Evolutionary conservation across 1,140 invertebrate species (phyloP).

Genomic region (Phthorimaea operculella): DNA sequence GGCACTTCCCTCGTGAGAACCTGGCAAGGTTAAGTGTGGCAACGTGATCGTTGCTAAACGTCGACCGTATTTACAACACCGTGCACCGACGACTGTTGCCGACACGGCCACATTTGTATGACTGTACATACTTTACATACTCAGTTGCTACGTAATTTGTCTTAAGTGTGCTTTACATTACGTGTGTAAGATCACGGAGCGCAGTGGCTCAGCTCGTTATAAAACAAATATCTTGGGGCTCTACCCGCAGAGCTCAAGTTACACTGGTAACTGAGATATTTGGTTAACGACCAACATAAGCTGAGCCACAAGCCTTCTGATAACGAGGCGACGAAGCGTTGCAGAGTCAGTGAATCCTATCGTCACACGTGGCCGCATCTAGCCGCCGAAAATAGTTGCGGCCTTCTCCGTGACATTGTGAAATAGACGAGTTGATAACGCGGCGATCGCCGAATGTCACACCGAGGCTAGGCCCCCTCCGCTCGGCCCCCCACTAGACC

Average conservation of each 20-base stretch:
- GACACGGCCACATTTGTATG: slow-evolving; percentile 57
- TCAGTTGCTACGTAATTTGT: slow-evolving; percentile 19
- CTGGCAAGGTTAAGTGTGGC: slow-evolving; percentile 63
- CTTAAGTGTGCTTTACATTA: not conserved
- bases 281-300: no score
- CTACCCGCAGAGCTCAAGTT: no score
- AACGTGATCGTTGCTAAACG: slow-evolving; percentile 65
- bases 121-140: slow-evolving; percentile 21
- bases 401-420: slow-evolving; percentile 68
- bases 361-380: slow-evolving; percentile 34
- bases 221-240: not conserved
- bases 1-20: slow-evolving; percentile 66
- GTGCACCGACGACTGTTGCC: slow-evolving; percentile 61
- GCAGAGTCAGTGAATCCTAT: slow-evolving; percentile 8
- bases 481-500: slow-evolving; percentile 36
- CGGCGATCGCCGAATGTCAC: slow-evolving; percentile 61
- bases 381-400: slow-evolving; percentile 53
- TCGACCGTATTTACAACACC: slow-evolving; percentile 59
- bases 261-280: no score
- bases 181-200: no score
- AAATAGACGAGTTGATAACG: slow-evolving; percentile 66
- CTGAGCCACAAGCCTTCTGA: no score
- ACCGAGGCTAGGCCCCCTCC: slow-evolving; percentile 57
- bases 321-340: not conserved
- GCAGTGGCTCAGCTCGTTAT: no score